Conservation (phyloP, 2,888 invertebrate species). For the Chloroclystis v-ata region DNA sequence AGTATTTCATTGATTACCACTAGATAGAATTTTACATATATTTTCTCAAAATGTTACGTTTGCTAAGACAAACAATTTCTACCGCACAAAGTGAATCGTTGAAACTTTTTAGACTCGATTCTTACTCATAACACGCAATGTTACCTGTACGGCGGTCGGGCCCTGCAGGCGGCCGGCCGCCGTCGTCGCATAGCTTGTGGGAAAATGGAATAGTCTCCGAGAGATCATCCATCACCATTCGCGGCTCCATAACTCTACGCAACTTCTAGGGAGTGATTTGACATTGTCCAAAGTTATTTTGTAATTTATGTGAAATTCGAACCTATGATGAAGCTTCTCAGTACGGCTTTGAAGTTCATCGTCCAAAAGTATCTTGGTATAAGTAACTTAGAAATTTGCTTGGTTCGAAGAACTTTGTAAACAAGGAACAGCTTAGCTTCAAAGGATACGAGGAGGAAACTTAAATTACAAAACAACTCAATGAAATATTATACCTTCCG, state of each 20-base stretch:
- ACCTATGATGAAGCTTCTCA: background rate
- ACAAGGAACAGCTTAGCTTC: conserved; percentile 1
- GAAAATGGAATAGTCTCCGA: conserved; percentile 36
- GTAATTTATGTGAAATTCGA: conserved; percentile 1
- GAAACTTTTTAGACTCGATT: conserved; percentile 36
- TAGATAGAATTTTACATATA: conserved; percentile 69
- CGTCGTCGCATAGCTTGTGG: conserved; percentile 34
- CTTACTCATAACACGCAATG: conserved; percentile 33
- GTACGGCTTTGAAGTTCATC: background rate
- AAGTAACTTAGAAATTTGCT: background rate
- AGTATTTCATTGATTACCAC: conserved; percentile 72
- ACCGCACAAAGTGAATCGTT: conserved; percentile 56
- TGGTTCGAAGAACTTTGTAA: conserved; percentile 1
- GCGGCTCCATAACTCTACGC: background rate
- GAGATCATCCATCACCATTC: conserved; percentile 10
- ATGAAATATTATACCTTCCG: conserved; percentile 7
- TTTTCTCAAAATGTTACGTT: conserved; percentile 72
- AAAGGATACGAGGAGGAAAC: background rate
- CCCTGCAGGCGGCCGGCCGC: conserved; percentile 16
- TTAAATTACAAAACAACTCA: conserved; percentile 2
- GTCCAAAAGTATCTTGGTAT: background rate
- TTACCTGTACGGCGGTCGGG: conserved; percentile 19
- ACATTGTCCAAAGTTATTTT: conserved; percentile 1
- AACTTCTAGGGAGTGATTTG: conserved; percentile 2
- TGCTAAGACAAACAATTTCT: conserved; percentile 55